phyloP scores from a whole-genome alignment of 2,888 invertebrate genomes.

The Tridacna gigas region DNA sequence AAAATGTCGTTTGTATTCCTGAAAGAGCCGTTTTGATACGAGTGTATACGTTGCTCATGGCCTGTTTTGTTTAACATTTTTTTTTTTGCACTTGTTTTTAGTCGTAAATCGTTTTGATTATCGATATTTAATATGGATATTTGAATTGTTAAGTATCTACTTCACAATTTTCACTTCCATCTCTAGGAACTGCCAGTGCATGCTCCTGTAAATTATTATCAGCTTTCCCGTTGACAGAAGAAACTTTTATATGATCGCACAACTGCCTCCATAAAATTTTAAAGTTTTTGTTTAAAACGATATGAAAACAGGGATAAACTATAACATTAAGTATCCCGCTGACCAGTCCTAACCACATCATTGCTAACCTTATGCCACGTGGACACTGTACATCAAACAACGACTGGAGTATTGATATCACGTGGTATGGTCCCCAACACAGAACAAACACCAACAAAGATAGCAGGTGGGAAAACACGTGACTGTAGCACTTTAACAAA shows the following conservation, averaged over 20 bases:
- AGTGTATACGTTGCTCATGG: no score
- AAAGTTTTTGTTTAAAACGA: constrained; percentile 14
- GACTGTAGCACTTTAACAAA: constrained; percentile 8
- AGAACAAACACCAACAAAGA: not conserved
- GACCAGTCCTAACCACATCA: constrained; percentile 3
- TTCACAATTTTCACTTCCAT: no score
- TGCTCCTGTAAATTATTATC: no score
- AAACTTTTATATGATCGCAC: not conserved
- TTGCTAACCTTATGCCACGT: not conserved
- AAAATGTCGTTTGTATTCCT: no score
- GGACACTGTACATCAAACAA: not conserved
- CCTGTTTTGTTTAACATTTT: no score
- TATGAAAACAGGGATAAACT: constrained; percentile 1
- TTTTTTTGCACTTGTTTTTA: no score
- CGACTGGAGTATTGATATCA: not conserved
- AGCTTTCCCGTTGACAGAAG: no score
- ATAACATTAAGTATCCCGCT: not conserved
- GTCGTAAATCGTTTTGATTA: no score
- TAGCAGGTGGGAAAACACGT: not conserved
- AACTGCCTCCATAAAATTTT: constrained; percentile 12
- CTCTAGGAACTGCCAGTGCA: no score
- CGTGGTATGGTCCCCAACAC: constrained; percentile 5
- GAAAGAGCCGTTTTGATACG: no score
- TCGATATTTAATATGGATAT: no score
- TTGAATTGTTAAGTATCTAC: no score